Conservation (phyloP, 2,888 invertebrate species). For the Lepidochrysops patricia region DNA sequence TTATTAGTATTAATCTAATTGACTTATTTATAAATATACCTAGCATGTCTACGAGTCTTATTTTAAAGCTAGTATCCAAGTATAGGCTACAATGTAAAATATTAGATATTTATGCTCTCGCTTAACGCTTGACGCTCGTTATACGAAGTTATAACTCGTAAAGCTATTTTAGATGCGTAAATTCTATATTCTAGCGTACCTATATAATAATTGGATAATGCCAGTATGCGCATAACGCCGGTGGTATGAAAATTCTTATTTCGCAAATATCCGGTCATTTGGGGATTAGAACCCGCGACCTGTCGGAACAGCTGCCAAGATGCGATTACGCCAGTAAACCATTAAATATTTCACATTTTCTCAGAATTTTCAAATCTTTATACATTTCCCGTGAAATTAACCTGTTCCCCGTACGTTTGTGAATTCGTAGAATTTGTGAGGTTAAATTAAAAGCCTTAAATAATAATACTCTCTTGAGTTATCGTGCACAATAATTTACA, state of each 20-base stretch:
- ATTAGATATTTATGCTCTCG: too few species aligned
- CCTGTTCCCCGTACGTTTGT: neutral
- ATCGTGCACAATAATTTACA: neutral
- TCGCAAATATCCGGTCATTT: neutral
- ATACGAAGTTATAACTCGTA: too few species aligned
- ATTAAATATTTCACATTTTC: neutral
- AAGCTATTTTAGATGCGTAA: too few species aligned
- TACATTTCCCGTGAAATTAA: neutral
- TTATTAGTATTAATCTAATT: too few species aligned
- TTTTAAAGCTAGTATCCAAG: too few species aligned
- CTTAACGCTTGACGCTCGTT: too few species aligned
- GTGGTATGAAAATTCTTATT: neutral
- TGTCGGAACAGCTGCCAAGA: constrained; percentile 9
- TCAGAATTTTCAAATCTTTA: neutral
- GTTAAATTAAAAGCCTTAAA: too few species aligned
- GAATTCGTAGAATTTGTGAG: neutral
- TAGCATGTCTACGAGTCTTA: too few species aligned
- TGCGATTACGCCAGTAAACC: neutral
- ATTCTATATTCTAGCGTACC: too few species aligned
- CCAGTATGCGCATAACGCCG: neutral
- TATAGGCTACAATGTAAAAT: too few species aligned
- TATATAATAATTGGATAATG: neutral
- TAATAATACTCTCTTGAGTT: neutral
- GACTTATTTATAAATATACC: too few species aligned
- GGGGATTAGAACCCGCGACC: constrained; percentile 3